Percentiles rank a stretch among this genome's conserved stretches.
These are phyloP conservation scores for Parasteatoda tepidariorum DNA, from an alignment of 1,140 invertebrate species.

Conservation along the genomic window DNA sequence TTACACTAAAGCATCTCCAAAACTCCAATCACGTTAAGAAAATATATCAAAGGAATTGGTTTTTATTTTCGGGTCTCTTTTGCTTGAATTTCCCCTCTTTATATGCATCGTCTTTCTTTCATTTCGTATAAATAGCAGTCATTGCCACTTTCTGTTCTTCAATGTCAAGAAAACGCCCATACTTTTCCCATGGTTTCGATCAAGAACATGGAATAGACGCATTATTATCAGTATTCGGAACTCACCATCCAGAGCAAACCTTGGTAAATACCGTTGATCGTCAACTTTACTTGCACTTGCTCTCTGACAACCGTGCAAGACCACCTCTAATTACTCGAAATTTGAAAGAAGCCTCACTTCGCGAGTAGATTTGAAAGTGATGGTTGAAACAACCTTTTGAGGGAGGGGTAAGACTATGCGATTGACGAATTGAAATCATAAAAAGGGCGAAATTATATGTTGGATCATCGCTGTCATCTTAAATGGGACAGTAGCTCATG, in stretches of 20 bases:
- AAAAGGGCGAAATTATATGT: neutral
- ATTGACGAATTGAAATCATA: neutral
- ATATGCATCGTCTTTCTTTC: slow-evolving; percentile 42
- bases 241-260: neutral
- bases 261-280: neutral
- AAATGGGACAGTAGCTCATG: neutral
- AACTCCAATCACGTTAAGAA: slow-evolving; percentile 48
- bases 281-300: neutral
- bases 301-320: neutral
- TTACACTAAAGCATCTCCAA: neutral
- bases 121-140: slow-evolving; percentile 55
- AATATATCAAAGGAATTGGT: slow-evolving; percentile 54
- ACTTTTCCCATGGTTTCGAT: neutral
- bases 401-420: neutral
- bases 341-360: neutral
- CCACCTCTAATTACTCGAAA: neutral
- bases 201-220: neutral
- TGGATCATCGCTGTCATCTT: neutral
- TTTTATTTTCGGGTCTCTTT: slow-evolving; percentile 56
- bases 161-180: slow-evolving; percentile 54
- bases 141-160: slow-evolving; percentile 47
- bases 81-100: slow-evolving; percentile 37
- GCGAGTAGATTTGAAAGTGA: neutral
- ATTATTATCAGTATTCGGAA: neutral
- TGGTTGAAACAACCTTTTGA: neutral